Conservation (phyloP, 2,888 invertebrate species). For the Troglohyphantes excavatus region DNA sequence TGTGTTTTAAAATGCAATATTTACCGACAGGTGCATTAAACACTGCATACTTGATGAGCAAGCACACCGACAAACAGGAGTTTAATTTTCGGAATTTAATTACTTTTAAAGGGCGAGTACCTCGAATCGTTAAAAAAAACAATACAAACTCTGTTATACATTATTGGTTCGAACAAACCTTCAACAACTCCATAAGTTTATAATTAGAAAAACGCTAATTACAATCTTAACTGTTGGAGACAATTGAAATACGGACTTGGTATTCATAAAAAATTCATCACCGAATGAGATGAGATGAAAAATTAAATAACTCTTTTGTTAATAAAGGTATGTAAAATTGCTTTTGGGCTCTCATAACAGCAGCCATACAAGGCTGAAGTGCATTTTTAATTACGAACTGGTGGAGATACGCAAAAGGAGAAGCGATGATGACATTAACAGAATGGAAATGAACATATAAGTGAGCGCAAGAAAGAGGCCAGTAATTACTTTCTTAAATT, state of each 20-base stretch:
- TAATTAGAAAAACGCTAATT: constrained; percentile 5
- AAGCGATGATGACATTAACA: constrained; percentile 30
- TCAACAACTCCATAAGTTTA: background rate
- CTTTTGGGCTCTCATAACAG: background rate
- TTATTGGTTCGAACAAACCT: background rate
- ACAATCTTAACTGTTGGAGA: background rate
- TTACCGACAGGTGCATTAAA: background rate
- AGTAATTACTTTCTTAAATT: constrained; percentile 67
- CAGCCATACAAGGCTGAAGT: background rate
- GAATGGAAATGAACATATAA: constrained; percentile 49
- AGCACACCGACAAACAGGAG: background rate
- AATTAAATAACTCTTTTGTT: constrained; percentile 3
- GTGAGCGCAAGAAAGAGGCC: constrained; percentile 23
- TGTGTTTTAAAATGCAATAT: background rate
- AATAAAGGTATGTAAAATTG: background rate
- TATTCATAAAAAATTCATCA: background rate
- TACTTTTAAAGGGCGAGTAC: background rate
- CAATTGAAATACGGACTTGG: background rate
- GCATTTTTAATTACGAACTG: constrained; percentile 35
- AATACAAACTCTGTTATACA: background rate
- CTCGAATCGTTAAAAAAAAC: background rate
- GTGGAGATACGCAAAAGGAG: background rate
- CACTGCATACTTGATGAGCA: background rate
- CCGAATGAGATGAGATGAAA: background rate
- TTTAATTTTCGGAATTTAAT: background rate